Evolutionary conservation across 2,113 vertebrate genomes (phyloP), one percentile per base, ranked within the genome.

Genomic region (Corapipo altera): DNA sequence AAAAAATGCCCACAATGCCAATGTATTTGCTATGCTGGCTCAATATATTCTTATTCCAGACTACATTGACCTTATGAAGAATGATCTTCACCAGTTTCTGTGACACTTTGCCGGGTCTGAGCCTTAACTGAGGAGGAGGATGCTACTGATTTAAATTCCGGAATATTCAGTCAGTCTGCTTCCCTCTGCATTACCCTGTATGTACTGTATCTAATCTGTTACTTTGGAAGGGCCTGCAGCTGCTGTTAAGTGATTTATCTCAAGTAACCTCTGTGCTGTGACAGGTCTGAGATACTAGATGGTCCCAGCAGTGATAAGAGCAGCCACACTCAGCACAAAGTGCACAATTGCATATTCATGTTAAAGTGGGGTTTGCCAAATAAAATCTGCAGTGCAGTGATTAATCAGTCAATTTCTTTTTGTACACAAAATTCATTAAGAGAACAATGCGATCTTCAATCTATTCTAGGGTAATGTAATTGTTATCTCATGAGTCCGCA

Each of bases 191-290:
- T 96, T 96, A 85, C 85, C 59, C 35, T 10, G 26, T 57, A 89
- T 95, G 94, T 88, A 54, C 72, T 94, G 65, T 92, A 89, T 89
- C 84, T 95, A 96, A 96, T 93, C 96, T 89, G 93, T 77, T 94
- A 78, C 66, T 95, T 75, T 92, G 91, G 77, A 97, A 94, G 73
- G 91, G 61, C 51, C 69, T 96, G 93, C 79, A 93, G 84, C 85
- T 96, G 88, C 77, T 95, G 91, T 44, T 96, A 95, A 97, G 93
- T 95, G 91, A 97, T 97, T 97, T 97, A 96, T 97, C 91, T 95
- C 83, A 75, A 96, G 85, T 95, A 97, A 88, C 81, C 88, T 95
- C 91, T 95, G 70, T 94, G 71, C 81, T 96, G 59, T 98, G 95
- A 96, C 96, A 97, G 93, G 70, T 97, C 65, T 78, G 88, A 92